Base-by-base conservation (phyloP, 2,888 invertebrate genomes). In the Toxonevra muliebris region DNA sequence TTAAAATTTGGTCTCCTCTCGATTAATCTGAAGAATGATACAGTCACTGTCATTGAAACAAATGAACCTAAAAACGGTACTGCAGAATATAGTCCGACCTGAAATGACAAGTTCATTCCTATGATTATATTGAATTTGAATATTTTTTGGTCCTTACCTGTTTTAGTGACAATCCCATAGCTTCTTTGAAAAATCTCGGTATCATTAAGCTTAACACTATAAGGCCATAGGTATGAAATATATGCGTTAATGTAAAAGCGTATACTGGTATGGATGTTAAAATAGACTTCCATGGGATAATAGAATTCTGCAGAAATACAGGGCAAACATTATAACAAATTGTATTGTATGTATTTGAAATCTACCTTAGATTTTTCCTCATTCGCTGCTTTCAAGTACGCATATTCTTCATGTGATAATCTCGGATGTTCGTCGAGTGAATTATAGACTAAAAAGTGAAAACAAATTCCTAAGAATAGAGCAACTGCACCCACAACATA, bases 361-460 rank as follows among this genome's bases (percentile, higher is more conserved):
- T 48, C 40, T 52, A 81, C 82, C 64, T 73, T 72, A 11, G 74
- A 61, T 7, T 68, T 65, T 59, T 73, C 66, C 4, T 76, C 66
- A 20, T 65, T 60, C 15, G 69, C 67, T 40, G 71, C 70, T 60
- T 75, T 76, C 7, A 85, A 66, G 66, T 81, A 86, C 0, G 73
- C 61, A 10, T 76, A 76, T 73, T 88, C 88, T 7, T 80, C 81
- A 1, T 76, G 75, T 1, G 86, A 82, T 66, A 90, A 87, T 45
- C 89, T 79, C 7, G 87, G 87, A 81, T 90, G 90, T 20, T 82
- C 78, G 12, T 85, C 84, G 1, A 90, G 87, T 15, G 83, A 85
- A 71, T 89, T 88, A 73, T 87, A 88, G 40, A 88, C 86, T 4
- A 84, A 71, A 77, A 78, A 81, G 11, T 75, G 71, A 12, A 77